Conservation (phyloP, 2,113 vertebrate species). For the Bettongia penicillata region DNA sequence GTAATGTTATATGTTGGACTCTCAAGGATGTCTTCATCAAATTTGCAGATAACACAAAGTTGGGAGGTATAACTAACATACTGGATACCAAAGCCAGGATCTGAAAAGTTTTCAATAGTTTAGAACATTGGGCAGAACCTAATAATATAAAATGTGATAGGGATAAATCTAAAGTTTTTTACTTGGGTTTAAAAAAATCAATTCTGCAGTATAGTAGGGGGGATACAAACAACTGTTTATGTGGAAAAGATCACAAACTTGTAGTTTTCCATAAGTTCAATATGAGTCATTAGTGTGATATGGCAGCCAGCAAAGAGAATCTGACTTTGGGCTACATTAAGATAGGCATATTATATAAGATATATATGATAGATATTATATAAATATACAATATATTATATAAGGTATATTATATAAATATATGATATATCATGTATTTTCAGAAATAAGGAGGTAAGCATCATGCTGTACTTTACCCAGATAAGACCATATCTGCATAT, state of each 20-base stretch:
- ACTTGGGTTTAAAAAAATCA: not conserved
- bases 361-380: too few relatives aligned
- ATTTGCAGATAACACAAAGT: not conserved
- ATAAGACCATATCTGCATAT: not conserved
- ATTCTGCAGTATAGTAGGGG: not conserved
- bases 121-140: not conserved
- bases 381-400: too few relatives aligned
- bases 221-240: not conserved
- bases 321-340: not conserved
- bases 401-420: too few relatives aligned
- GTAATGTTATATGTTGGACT: not conserved
- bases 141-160: not conserved
- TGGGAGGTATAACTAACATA: not conserved
- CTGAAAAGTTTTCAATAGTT: not conserved
- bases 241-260: not conserved
- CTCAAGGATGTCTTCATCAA: not conserved
- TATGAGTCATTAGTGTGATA: not conserved
- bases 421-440: too few relatives aligned
- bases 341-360: not conserved
- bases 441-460: not conserved
- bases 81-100: not conserved
- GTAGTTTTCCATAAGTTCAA: not conserved
- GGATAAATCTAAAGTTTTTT: not conserved
- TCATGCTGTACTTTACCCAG: not conserved
- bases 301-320: not conserved